Evolutionary conservation across 2,113 vertebrate species (phyloP).

Genomic region (Platycercus adscitus): DNA sequence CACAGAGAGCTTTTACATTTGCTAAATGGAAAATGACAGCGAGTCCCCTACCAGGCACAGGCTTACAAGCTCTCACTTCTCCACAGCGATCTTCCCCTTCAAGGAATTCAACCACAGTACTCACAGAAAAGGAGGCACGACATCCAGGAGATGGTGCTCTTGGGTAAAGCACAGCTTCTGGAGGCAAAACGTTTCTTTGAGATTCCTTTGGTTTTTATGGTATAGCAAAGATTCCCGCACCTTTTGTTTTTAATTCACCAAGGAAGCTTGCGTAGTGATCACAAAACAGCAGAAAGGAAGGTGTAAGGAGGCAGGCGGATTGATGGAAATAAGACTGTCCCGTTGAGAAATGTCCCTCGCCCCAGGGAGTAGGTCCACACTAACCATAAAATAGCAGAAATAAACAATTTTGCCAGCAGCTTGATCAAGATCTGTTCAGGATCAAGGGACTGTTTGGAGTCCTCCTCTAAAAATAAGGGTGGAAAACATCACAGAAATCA

Average conservation of each 20-base stretch:
- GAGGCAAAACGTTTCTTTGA: neutral
- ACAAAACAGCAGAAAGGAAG: neutral
- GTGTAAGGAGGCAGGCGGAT: neutral
- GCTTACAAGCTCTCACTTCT: neutral
- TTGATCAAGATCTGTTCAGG: neutral
- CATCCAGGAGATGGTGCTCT: slow-evolving; percentile 60
- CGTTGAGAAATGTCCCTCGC: neutral
- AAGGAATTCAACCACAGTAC: neutral
- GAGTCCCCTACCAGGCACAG: neutral
- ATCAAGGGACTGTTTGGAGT: neutral
- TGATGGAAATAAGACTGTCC: neutral
- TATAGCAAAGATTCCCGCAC: neutral
- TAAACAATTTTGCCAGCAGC: neutral
- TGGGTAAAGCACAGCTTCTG: slow-evolving; percentile 2
- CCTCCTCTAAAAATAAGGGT: neutral
- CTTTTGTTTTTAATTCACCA: neutral
- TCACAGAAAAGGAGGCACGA: neutral
- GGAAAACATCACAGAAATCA: neutral
- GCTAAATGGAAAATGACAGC: neutral
- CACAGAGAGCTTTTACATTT: neutral
- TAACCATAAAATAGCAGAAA: neutral
- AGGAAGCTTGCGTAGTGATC: neutral
- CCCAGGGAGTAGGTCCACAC: fast-evolving
- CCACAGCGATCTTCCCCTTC: neutral
- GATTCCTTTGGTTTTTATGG: neutral